Evolutionary conservation across 2,888 invertebrate genomes (phyloP).

Genomic region (Phymatocera aterrima): DNA sequence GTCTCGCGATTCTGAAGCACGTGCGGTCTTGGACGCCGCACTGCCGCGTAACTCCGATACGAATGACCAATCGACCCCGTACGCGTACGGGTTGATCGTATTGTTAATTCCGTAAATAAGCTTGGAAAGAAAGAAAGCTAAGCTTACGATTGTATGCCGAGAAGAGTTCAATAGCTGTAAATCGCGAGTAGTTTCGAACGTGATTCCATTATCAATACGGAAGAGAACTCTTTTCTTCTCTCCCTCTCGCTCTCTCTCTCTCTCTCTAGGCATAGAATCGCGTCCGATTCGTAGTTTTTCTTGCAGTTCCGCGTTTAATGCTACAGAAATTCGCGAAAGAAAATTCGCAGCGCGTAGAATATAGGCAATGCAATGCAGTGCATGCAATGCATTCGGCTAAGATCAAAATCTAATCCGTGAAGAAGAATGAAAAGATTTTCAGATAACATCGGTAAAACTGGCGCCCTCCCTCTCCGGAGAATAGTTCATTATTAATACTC

Average conservation of each 20-base stretch:
- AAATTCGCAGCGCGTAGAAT: background rate
- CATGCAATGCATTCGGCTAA: background rate
- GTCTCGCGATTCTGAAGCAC: background rate
- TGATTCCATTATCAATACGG: constrained; percentile 23
- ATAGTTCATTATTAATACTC: no score
- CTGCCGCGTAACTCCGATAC: background rate
- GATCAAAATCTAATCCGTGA: background rate
- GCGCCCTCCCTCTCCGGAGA: no score
- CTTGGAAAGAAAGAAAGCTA: background rate
- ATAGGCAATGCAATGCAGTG: background rate
- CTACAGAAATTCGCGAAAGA: background rate
- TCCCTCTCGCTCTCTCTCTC: no score
- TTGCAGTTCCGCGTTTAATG: background rate
- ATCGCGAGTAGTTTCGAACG: constrained; percentile 12
- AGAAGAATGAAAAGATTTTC: no score
- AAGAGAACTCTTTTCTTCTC: background rate
- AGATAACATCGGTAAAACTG: background rate
- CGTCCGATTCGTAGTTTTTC: background rate
- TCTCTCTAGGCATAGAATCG: background rate
- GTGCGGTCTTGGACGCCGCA: background rate
- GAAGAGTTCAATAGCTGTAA: constrained; percentile 20
- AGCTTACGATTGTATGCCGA: background rate
- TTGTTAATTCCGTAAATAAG: constrained; percentile 24
- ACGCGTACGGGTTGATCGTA: background rate
- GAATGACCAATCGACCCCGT: no score